Evolutionary conservation across 2,888 invertebrate species (phyloP).

Genomic region (Stenotaenia linearis): DNA sequence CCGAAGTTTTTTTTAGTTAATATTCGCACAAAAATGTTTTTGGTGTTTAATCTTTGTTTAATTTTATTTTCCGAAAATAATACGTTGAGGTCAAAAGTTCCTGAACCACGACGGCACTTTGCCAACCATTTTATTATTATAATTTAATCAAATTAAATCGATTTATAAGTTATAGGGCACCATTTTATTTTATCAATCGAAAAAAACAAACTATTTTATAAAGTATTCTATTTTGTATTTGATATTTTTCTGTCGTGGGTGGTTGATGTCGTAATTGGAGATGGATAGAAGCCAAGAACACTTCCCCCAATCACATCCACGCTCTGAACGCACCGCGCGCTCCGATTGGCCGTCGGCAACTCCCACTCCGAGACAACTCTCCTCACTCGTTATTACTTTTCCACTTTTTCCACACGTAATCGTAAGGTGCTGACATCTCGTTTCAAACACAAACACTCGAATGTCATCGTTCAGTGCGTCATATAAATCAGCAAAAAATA

Average conservation of each 20-base stretch:
- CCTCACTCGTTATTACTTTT: not conserved
- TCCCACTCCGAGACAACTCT: not conserved
- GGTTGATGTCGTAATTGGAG: not conserved
- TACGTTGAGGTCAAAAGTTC: not conserved
- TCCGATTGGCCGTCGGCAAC: not conserved
- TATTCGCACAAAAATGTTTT: too few species aligned
- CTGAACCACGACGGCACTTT: not conserved
- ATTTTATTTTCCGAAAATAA: not conserved
- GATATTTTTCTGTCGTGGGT: not conserved
- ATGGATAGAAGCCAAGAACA: not conserved
- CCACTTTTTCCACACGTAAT: not conserved
- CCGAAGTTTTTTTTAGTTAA: too few species aligned
- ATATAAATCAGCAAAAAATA: not conserved
- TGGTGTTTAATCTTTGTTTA: not conserved
- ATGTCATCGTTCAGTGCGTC: not conserved
- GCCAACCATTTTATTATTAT: not conserved
- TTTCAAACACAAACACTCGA: not conserved
- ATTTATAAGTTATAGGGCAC: not conserved
- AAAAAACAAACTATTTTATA: not conserved
- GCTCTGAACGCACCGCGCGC: not conserved
- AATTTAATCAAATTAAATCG: not conserved
- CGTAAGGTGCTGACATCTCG: not conserved
- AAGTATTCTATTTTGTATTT: constrained; percentile 7
- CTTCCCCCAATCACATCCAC: not conserved
- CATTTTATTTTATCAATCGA: not conserved